Base-by-base conservation (phyloP, 2,797 vertebrate species). In the Aulostomus chinensis region DNA sequence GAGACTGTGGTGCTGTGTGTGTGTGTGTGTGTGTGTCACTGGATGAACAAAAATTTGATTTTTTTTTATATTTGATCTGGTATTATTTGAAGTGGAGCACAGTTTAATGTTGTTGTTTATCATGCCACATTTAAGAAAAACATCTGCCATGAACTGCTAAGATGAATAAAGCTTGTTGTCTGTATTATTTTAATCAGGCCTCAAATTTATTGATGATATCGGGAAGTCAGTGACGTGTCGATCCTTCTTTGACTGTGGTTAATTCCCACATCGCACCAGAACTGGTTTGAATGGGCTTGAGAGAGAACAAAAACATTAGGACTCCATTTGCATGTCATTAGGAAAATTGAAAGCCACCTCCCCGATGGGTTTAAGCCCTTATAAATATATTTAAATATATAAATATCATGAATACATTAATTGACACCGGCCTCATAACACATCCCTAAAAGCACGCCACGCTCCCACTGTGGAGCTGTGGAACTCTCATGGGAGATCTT, bases 361-460 rank as follows among this genome's bases (percentile, higher is more conserved):
- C 86, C 80, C 83, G 71, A 11, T 85, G 88, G 90, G 72, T 84
- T 86, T 86, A 83, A 86, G 79, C 75, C 73, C 87, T 88, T 86
- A 91, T 91, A 90, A 91, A 92, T 90, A 90, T 88, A 90, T 92
- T 91, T 90, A 88, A 90, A 90, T 91, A 89, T 86, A 90, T 92
- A 89, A 89, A 90, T 91, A 87, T 91, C 81, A 90, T 90, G 87
- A 90, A 91, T 90, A 87, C 80, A 87, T 91, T 85, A 87, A 90
- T 90, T 84, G 80, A 60, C 65, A 83, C 65, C 71, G 73, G 36
- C 71, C 73, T 77, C 66, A 61, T 68, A 73, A 78, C 38, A 71
- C 46, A 62, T 64, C 60, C 49, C 69, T 84, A 81, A 83, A 86
- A 83, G 61, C 73, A 70, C 21, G 18, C 53, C 21, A 33, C 20